Conservation (phyloP, 2,888 invertebrate species). For the Drosophila pullipes region DNA sequence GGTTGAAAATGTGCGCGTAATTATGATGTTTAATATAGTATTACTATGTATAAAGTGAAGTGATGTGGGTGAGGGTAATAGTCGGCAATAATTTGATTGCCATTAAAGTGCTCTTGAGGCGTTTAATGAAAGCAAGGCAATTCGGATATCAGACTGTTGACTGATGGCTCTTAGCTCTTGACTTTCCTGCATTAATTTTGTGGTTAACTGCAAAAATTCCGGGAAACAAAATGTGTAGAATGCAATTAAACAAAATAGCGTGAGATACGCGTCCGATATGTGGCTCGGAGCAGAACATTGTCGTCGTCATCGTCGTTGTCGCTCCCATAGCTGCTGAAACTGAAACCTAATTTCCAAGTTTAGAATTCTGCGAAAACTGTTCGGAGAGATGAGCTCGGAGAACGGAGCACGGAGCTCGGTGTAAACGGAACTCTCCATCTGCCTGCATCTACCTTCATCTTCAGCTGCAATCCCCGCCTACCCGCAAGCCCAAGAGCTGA, state of each 20-base stretch:
- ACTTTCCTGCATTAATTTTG: conserved; percentile 70
- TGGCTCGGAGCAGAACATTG: conserved; percentile 64
- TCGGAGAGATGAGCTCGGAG: conserved; percentile 34
- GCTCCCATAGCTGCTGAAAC: conserved; percentile 33
- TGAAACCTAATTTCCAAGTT: conserved; percentile 82
- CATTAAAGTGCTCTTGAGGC: conserved; percentile 41
- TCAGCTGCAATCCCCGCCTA: conserved; percentile 9
- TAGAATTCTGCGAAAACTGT: conserved; percentile 77
- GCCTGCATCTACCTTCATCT: conserved; percentile 28
- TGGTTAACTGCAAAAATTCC: conserved; percentile 73
- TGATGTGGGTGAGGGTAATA: conserved; percentile 39
- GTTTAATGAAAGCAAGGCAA: conserved; percentile 50
- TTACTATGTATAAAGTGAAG: conserved; percentile 7
- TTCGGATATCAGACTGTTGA: conserved; percentile 12
- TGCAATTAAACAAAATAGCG: conserved; percentile 81
- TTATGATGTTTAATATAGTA: conserved; percentile 47
- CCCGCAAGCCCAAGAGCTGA: conserved; percentile 36
- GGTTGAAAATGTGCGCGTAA: conserved; percentile 68
- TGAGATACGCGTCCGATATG: conserved; percentile 79
- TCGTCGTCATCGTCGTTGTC: conserved; percentile 56
- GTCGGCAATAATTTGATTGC: conserved; percentile 53
- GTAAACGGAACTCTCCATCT: conserved; percentile 19
- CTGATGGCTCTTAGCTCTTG: conserved; percentile 8
- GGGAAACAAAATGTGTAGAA: conserved; percentile 74
- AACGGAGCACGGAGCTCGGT: neutral